Evolutionary conservation across 2,797 vertebrate species (phyloP), one percentile per base, ranked within the genome.

Genomic region (Acanthiza pusilla): DNA sequence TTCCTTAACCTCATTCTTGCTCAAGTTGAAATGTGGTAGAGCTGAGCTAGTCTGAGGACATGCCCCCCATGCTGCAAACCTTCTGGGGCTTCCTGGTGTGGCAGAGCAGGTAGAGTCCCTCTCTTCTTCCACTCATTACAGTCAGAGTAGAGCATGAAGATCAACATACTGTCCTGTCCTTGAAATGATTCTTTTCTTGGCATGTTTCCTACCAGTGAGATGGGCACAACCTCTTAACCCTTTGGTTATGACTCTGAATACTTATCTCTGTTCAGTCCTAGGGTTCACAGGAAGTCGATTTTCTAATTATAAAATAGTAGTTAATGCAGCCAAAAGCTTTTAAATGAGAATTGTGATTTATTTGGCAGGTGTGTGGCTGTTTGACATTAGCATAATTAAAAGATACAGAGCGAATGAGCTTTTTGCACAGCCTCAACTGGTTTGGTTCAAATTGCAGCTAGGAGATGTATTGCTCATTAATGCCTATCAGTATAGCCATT

Each of bases 261-360:
- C 89, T 75, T 93, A 95, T 53, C 73, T 95, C 76, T 68, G 29
- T 88, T 94, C 88, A 72, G 50, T 93, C 42, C 85, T 62, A 79
- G 30, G 68, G 83, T 92, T 94, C 91, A 95, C 76, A 87, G 80
- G 65, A 97, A 95, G 96, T 98, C 94, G 75, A 97, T 98, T 94
- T 97, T 97, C 95, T 97, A 97, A 97, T 97, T 98, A 97, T 94
- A 96, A 97, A 97, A 79, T 80, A 94, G 94, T 96, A 97, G 96
- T 96, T 98, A 97, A 96, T 97, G 92, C 93, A 85, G 85, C 88
- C 93, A 96, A 97, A 96, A 95, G 94, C 93, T 96, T 96, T 97
- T 95, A 97, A 97, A 95, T 96, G 93, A 95, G 94, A 97, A 85
- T 86, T 96, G 93, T 97, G 96, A 97, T 97, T 98, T 97, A 97